Evolutionary conservation across 2,888 invertebrate genomes (phyloP).

Genomic region (Drosophila atroscutellata): DNA sequence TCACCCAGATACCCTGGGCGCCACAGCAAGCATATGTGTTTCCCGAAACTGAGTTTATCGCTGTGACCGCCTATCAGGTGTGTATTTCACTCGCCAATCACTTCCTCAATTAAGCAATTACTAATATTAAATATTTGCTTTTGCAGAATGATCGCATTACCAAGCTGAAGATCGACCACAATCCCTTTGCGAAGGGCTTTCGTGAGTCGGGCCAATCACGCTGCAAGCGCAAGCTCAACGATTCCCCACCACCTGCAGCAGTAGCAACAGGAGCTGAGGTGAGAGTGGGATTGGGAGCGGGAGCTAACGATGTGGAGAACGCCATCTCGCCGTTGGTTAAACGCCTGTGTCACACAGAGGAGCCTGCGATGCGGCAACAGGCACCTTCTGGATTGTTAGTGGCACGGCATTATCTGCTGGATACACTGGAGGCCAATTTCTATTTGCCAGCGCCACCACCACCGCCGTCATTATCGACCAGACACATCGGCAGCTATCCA

Average conservation of each 20-base stretch:
- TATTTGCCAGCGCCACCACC: conserved; percentile 64
- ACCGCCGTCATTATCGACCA: conserved; percentile 62
- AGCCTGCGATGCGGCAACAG: conserved; percentile 26
- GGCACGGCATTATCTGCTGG: conserved; percentile 66
- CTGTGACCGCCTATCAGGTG: conserved; percentile 98
- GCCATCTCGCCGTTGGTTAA: conserved; percentile 66
- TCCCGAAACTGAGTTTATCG: conserved; percentile 95
- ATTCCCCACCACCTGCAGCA: conserved; percentile 69
- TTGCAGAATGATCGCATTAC: conserved; percentile 93
- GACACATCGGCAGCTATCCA: conserved; percentile 68
- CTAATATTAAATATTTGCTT: conserved; percentile 68
- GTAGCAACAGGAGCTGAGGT: conserved; percentile 3
- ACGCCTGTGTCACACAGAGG: conserved; percentile 69
- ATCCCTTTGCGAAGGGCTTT: conserved; percentile 97
- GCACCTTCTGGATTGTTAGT: conserved; percentile 21
- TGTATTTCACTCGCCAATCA: conserved; percentile 47
- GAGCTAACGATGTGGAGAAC: conserved; percentile 50
- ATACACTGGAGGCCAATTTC: conserved; percentile 71
- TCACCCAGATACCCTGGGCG: conserved; percentile 89
- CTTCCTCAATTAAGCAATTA: conserved; percentile 21
- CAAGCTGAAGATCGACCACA: conserved; percentile 94
- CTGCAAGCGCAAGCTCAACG: conserved; percentile 88
- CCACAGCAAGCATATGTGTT: conserved; percentile 89
- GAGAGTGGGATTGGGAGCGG: conserved; percentile 19
- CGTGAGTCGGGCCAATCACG: conserved; percentile 92